Percentiles rank a stretch among this genome's conserved stretches.
These are phyloP conservation scores for Mastomys natalensis DNA, from an alignment of 2,113 vertebrate genomes.

Conservation along the genomic window DNA sequence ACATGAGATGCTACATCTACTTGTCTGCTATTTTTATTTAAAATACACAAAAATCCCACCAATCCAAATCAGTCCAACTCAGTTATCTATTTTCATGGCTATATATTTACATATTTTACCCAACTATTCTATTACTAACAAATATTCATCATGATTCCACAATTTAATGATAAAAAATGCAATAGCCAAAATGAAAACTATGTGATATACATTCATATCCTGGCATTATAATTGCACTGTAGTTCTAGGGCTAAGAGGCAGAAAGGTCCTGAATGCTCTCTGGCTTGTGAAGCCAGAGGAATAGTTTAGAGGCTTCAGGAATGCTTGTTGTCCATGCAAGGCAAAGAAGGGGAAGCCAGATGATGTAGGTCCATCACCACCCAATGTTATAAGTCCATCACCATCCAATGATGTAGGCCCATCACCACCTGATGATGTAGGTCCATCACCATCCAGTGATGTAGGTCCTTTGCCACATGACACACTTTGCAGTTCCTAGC, in stretches of 20 bases:
- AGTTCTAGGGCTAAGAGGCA: not conserved
- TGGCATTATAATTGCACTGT: not conserved
- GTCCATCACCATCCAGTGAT: too few species aligned
- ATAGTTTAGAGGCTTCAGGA: not conserved
- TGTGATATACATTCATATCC: rapidly evolving
- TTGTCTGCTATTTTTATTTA: not conserved
- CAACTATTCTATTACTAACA: not conserved
- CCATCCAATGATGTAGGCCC: not conserved
- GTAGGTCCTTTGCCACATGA: too few species aligned
- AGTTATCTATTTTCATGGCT: not conserved
- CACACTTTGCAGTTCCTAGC: too few species aligned
- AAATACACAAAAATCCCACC: not conserved
- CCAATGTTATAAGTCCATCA: too few species aligned
- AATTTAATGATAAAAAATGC: not conserved
- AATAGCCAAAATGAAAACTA: not conserved
- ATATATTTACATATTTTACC: not conserved
- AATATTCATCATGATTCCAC: not conserved
- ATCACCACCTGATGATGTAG: too few species aligned
- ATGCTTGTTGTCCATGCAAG: not conserved
- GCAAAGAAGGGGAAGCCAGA: not conserved
- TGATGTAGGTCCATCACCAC: too few species aligned
- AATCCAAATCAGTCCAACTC: not conserved
- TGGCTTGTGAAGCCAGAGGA: not conserved
- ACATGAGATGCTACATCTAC: not conserved
- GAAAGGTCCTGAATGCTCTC: not conserved